Evolutionary conservation across 2,113 vertebrate genomes (phyloP).

Genomic region (Dicentrarchus labrax): DNA sequence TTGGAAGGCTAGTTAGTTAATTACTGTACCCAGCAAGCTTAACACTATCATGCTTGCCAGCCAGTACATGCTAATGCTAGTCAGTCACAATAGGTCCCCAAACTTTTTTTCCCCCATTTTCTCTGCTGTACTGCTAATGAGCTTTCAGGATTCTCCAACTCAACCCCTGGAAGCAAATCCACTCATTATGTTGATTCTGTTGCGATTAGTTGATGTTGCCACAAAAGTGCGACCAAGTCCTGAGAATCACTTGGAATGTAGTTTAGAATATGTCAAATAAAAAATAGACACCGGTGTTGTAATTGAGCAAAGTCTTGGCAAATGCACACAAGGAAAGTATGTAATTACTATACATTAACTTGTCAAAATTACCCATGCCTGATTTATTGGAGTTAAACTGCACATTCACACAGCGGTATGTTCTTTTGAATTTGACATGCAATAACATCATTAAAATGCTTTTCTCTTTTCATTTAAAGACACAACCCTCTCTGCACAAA

Average conservation of each 20-base stretch:
- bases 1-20: no score
- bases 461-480: slow-evolving; percentile 3
- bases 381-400: slow-evolving; percentile 14
- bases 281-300: neutral
- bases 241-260: no score
- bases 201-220: no score
- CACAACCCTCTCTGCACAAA: neutral
- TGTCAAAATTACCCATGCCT: slow-evolving; percentile 1
- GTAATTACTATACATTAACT: slow-evolving; percentile 3
- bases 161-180: neutral
- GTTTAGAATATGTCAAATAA: neutral
- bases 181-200: no score
- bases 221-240: no score
- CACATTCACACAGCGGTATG: neutral
- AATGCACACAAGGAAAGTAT: neutral
- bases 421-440: slow-evolving; percentile 17
- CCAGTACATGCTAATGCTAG: no score
- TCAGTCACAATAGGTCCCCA: no score
- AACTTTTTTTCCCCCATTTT: no score
- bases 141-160: neutral
- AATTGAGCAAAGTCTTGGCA: neutral
- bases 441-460: slow-evolving; percentile 17
- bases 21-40: no score
- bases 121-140: no score
- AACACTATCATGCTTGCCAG: no score